A percentile compares a stretch with the other conserved stretches of the same genome.
These are phyloP conservation scores for Paracentrotus lividus DNA, from an alignment of 53 echinoderm and acorn worm species.

Conservation along the genomic window DNA sequence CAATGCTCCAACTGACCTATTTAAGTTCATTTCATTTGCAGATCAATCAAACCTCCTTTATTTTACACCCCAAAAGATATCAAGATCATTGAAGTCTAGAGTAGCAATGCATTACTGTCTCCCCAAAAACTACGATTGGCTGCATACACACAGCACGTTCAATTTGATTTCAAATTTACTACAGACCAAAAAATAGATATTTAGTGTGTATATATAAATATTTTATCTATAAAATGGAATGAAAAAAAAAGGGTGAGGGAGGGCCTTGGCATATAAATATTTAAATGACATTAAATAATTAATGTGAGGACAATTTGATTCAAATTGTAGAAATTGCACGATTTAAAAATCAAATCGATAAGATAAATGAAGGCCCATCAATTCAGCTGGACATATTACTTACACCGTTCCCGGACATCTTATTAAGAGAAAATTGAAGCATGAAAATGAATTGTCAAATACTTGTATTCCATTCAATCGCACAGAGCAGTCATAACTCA, in stretches of 20 bases:
- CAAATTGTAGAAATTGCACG: slow-evolving; percentile 20
- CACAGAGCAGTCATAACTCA: background rate
- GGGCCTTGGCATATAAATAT: background rate
- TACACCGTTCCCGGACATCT: background rate
- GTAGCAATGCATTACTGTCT: slow-evolving; percentile 11
- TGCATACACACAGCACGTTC: background rate
- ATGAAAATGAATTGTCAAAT: background rate
- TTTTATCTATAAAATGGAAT: slow-evolving; percentile 41
- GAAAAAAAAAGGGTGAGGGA: slow-evolving; percentile 24
- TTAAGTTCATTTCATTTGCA: background rate
- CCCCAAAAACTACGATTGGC: background rate
- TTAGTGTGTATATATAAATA: background rate
- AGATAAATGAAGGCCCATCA: slow-evolving; percentile 16
- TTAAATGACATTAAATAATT: background rate
- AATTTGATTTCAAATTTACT: slow-evolving; percentile 1
- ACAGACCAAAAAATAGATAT: background rate
- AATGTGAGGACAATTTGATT: background rate
- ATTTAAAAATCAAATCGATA: background rate
- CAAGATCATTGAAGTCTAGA: background rate
- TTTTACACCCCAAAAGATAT: background rate
- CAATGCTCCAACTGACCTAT: slow-evolving; percentile 45
- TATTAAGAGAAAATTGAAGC: background rate
- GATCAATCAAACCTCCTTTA: background rate
- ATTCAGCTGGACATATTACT: background rate
- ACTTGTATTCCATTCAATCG: background rate